phyloP scores from a whole-genome alignment of 2,113 vertebrate genomes.

The Takifugu flavidus region DNA sequence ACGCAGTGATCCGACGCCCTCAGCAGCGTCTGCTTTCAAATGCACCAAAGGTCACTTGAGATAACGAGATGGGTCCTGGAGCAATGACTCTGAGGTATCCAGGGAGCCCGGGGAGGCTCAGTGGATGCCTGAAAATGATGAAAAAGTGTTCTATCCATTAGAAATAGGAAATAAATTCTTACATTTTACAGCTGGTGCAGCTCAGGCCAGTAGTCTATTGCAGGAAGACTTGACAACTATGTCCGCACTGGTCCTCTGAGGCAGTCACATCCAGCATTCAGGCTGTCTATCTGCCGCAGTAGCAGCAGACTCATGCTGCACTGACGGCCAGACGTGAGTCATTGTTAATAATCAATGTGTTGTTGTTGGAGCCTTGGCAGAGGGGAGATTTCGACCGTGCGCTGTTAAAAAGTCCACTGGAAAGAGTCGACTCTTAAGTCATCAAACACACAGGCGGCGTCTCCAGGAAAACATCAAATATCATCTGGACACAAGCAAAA shows the following conservation, averaged over 20 bases:
- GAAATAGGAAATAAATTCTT: constrained; percentile 1
- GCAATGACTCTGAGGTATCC: constrained; percentile 28
- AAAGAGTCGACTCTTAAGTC: not conserved
- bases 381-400: not conserved
- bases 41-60: constrained; percentile 10
- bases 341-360: not conserved
- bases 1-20: constrained; percentile 31
- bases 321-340: constrained; percentile 8
- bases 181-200: not conserved
- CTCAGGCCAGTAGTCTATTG: not conserved
- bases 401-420: constrained; percentile 2
- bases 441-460: constrained; percentile 4
- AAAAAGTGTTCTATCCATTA: not conserved
- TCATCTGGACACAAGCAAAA: constrained; percentile 17
- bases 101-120: not conserved
- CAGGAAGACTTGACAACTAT: not conserved
- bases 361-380: constrained; percentile 1
- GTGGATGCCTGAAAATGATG: not conserved
- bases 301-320: not conserved
- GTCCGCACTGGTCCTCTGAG: too few relatives aligned
- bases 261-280: constrained; percentile 7
- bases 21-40: constrained; percentile 11
- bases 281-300: constrained; percentile 4
- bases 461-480: constrained; percentile 12
- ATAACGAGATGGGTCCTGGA: constrained; percentile 28